These are phyloP conservation scores for Agonopterix arenella DNA, from an alignment of 2,888 invertebrate genomes.

Conservation along the genomic window DNA sequence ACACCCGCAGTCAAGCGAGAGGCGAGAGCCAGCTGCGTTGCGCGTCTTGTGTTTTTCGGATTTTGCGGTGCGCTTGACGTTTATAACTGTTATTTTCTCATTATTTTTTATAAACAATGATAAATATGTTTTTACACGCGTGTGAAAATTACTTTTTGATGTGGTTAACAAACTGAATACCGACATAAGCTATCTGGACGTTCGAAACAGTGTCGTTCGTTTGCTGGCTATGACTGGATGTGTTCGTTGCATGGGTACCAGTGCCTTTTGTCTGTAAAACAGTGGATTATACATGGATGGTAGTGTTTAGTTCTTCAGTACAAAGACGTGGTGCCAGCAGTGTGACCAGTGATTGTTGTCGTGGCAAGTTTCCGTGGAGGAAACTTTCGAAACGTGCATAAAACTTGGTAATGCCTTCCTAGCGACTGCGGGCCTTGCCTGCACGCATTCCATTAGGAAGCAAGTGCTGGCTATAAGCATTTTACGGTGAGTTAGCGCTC, in stretches of 20 bases:
- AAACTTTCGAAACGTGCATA: slow-evolving; percentile 75
- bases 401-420: slow-evolving; percentile 72
- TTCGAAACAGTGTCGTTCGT: slow-evolving; percentile 31
- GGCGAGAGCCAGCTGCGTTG: slow-evolving; percentile 67
- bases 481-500: slow-evolving; percentile 72
- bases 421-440: slow-evolving; percentile 70
- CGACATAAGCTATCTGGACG: slow-evolving; percentile 29
- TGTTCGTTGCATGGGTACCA: slow-evolving; percentile 52
- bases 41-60: slow-evolving; percentile 73
- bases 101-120: slow-evolving; percentile 38
- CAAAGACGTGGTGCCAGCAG: slow-evolving; percentile 55
- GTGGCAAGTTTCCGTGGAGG: slow-evolving; percentile 71
- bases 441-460: slow-evolving; percentile 72
- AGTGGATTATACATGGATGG: slow-evolving; percentile 63
- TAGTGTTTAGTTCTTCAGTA: slow-evolving; percentile 50
- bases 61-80: slow-evolving; percentile 67
- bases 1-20: slow-evolving; percentile 61
- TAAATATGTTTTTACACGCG: slow-evolving; percentile 44
- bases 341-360: slow-evolving; percentile 75
- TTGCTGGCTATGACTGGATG: slow-evolving; percentile 29
- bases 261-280: slow-evolving; percentile 69
- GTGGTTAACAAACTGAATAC: slow-evolving; percentile 27
- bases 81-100: slow-evolving; percentile 46
- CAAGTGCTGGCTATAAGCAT: slow-evolving; percentile 74
- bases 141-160: slow-evolving; percentile 27